A percentile compares a stretch with the other conserved stretches of the same genome.
phyloP scores from a whole-genome alignment of 2,888 invertebrate genomes.

The Thyatira batis region DNA sequence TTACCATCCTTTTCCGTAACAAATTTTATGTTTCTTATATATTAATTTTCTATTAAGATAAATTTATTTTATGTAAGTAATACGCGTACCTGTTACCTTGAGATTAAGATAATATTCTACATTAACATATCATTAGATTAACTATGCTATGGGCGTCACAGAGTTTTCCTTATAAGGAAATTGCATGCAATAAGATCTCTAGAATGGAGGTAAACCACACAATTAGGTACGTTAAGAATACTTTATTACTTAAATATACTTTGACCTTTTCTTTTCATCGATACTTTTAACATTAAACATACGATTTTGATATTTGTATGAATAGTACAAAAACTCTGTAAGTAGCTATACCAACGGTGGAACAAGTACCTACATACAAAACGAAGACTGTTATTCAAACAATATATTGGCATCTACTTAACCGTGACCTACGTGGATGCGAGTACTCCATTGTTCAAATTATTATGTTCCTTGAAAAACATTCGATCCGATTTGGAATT shows the following conservation, averaged over 20 bases:
- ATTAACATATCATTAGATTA: not conserved
- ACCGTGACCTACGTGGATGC: constrained; percentile 3
- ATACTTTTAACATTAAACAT: too few species aligned
- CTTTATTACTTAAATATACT: too few species aligned
- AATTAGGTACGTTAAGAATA: too few species aligned
- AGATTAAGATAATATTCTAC: not conserved
- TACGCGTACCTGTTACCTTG: not conserved
- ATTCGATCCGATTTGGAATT: not conserved
- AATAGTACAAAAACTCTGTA: not conserved
- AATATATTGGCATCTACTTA: not conserved
- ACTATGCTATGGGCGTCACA: not conserved
- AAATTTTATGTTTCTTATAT: too few species aligned
- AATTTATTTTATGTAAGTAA: too few species aligned
- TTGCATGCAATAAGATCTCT: not conserved
- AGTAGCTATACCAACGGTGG: not conserved
- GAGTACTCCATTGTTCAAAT: not conserved
- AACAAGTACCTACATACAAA: not conserved
- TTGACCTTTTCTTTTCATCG: too few species aligned
- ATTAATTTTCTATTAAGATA: too few species aligned
- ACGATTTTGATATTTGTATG: not conserved
- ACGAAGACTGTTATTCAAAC: not conserved
- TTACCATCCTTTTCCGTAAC: too few species aligned
- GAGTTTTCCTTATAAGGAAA: not conserved
- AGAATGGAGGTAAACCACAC: not conserved
- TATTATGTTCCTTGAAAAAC: not conserved